These are phyloP conservation scores for mouse (Mus musculus) DNA, from an alignment of 2,113 vertebrate species.

Conservation along the genomic window DNA sequence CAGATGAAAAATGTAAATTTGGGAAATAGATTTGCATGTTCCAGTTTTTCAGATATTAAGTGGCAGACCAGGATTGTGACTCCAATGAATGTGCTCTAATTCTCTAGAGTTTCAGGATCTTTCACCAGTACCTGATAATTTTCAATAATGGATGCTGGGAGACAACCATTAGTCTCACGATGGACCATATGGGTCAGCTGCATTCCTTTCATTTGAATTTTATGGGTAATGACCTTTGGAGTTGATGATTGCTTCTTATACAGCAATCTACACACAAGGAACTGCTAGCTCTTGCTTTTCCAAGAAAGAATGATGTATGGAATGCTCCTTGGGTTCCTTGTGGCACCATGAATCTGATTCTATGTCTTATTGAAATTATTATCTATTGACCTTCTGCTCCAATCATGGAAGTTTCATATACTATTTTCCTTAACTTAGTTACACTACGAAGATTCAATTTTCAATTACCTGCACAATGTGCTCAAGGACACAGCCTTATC, in stretches of 20 bases:
- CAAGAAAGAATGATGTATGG: neutral
- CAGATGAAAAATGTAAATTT: slow-evolving; percentile 16
- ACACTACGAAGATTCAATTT: neutral
- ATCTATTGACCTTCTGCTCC: slow-evolving; percentile 22
- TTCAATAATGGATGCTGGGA: neutral
- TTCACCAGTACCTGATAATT: neutral
- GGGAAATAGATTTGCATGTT: neutral
- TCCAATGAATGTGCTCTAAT: neutral
- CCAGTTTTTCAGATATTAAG: neutral
- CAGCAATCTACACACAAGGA: neutral
- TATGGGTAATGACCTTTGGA: neutral
- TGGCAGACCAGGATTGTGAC: neutral
- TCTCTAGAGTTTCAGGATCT: neutral
- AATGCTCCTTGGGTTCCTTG: neutral
- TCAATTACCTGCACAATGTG: neutral
- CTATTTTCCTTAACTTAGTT: neutral
- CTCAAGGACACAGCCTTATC: neutral
- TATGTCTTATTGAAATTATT: neutral
- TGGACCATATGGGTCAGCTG: neutral
- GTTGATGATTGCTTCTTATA: neutral
- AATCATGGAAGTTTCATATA: neutral
- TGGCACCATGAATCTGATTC: neutral
- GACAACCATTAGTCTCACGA: neutral
- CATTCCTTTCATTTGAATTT: neutral
- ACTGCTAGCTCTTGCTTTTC: neutral